phyloP scores from a whole-genome alignment of 1,140 invertebrate species.

The Pseudomyrmex cubaensis region DNA sequence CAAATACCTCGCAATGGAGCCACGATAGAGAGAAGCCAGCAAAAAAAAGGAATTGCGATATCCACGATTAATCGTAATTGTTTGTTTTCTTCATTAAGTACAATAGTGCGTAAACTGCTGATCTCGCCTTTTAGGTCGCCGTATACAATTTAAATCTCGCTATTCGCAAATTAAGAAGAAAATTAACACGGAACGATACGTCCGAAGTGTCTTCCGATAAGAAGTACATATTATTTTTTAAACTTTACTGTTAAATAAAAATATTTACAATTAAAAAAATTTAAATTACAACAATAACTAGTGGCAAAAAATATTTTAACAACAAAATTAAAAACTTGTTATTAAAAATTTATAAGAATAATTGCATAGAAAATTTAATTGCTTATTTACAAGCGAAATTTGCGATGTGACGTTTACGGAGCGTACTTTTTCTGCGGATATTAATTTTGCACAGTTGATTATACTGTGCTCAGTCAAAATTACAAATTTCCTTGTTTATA shows the following conservation, averaged over 20 bases:
- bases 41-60: conserved; percentile 39
- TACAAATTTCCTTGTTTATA: conserved; percentile 14
- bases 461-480: neutral
- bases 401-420: too few species aligned
- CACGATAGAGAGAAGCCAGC: conserved; percentile 66
- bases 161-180: conserved; percentile 35
- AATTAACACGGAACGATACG: conserved; percentile 38
- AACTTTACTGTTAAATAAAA: too few species aligned
- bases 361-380: too few species aligned
- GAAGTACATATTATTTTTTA: neutral
- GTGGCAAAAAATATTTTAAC: too few species aligned
- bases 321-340: too few species aligned
- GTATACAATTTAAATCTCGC: conserved; percentile 35
- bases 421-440: too few species aligned
- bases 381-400: too few species aligned
- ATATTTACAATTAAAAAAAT: too few species aligned
- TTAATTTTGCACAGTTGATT: neutral
- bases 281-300: too few species aligned
- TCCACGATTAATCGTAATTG: conserved; percentile 41
- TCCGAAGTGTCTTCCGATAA: conserved; percentile 28
- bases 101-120: conserved; percentile 15
- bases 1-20: conserved; percentile 76
- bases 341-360: too few species aligned
- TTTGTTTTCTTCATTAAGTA: conserved; percentile 32
- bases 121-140: conserved; percentile 41